A percentile compares a stretch with the other conserved stretches of the same genome.
These are phyloP conservation scores for Elmis aenea DNA, from an alignment of 2,888 invertebrate genomes.

Conservation along the genomic window DNA sequence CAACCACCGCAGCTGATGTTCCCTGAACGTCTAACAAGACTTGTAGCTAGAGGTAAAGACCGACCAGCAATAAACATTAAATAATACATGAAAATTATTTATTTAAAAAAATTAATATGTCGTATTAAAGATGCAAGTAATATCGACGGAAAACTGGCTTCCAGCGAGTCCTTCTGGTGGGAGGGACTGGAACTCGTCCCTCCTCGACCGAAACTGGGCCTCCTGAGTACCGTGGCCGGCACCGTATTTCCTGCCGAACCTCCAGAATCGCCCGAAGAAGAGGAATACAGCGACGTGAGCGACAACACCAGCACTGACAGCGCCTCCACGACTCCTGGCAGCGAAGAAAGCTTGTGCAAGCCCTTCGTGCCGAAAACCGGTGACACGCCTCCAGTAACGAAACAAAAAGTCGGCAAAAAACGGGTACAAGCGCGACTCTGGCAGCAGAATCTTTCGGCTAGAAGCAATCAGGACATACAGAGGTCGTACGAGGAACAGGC, in stretches of 20 bases:
- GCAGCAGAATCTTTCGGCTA: slow-evolving; percentile 70
- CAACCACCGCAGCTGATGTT: slow-evolving; percentile 63
- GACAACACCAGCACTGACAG: slow-evolving; percentile 10
- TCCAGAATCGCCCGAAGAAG: slow-evolving; percentile 9
- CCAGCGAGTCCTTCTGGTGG: slow-evolving; percentile 69
- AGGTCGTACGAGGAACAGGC: slow-evolving; percentile 76
- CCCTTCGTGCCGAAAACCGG: slow-evolving; percentile 9
- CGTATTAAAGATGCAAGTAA: too few species aligned
- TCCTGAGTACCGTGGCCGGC: slow-evolving; percentile 48
- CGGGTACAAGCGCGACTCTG: slow-evolving; percentile 58
- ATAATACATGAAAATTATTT: too few species aligned
- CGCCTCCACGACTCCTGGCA: slow-evolving; percentile 25
- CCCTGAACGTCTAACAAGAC: slow-evolving; percentile 61
- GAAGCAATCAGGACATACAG: slow-evolving; percentile 85
- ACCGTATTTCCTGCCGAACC: background rate
- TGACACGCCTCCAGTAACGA: slow-evolving; percentile 15
- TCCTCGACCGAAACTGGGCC: slow-evolving; percentile 57
- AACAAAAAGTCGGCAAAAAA: slow-evolving; percentile 27
- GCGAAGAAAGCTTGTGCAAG: slow-evolving; percentile 34
- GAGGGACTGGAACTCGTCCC: slow-evolving; percentile 63
- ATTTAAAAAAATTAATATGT: too few species aligned
- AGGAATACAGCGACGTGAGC: slow-evolving; percentile 9
- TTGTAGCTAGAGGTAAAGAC: slow-evolving; percentile 56
- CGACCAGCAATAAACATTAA: too few species aligned
- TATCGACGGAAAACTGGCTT: slow-evolving; percentile 54